Percentiles rank a stretch among this genome's conserved stretches.
Conservation (phyloP, 2,113 vertebrate genomes). For the Calyptomena viridis region DNA sequence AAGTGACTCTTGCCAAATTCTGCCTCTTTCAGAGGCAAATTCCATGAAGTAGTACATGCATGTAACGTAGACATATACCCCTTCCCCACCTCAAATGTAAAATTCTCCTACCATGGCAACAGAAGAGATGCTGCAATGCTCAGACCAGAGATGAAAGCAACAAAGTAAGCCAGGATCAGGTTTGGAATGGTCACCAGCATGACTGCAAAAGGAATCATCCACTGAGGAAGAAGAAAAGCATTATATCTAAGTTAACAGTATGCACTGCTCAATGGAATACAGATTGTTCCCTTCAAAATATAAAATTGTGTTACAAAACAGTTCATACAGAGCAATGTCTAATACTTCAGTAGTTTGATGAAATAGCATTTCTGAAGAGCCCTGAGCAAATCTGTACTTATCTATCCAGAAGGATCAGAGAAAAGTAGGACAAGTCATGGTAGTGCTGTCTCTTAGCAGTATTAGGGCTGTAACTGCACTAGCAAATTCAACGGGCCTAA, state of each 20-base stretch:
- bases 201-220: constrained; percentile 91
- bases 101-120: constrained; percentile 87
- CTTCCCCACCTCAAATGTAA: neutral
- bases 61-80: neutral
- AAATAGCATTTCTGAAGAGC: neutral
- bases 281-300: neutral
- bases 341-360: neutral
- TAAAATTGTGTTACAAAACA: neutral
- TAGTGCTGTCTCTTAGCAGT: neutral
- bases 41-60: neutral
- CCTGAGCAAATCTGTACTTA: neutral
- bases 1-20: neutral
- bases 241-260: neutral
- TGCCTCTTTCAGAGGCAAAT: neutral
- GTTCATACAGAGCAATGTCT: neutral
- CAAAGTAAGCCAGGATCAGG: constrained; percentile 83
- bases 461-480: neutral
- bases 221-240: constrained; percentile 72
- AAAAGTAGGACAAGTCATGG: neutral
- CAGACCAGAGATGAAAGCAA: constrained; percentile 89
- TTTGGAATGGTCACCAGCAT: constrained; percentile 89
- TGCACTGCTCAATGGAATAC: neutral
- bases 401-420: neutral
- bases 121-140: constrained; percentile 92
- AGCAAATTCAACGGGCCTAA: neutral